Conservation (phyloP, 2,888 invertebrate genomes). For the Cantharis rustica region DNA sequence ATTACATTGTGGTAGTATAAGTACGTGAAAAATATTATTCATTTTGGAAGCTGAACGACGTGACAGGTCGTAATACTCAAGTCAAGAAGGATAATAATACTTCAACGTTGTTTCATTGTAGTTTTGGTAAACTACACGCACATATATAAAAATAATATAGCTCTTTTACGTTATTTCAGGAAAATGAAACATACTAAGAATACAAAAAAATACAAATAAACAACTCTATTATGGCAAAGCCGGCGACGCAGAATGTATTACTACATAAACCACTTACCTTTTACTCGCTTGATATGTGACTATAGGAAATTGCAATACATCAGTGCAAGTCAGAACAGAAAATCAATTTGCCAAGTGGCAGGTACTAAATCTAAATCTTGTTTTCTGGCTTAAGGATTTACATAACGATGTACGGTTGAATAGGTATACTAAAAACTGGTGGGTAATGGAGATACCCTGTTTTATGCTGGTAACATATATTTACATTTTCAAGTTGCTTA, state of each 20-base stretch:
- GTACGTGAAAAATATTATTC: slow-evolving; percentile 21
- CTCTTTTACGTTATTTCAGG: slow-evolving; percentile 8
- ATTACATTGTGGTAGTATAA: slow-evolving; percentile 9
- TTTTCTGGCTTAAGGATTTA: slow-evolving; percentile 23
- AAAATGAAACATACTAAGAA: slow-evolving; percentile 13
- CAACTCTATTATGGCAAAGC: slow-evolving; percentile 23
- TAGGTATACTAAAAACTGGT: slow-evolving; percentile 21
- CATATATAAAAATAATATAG: slow-evolving; percentile 19
- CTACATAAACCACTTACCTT: slow-evolving; percentile 27
- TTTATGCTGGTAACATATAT: slow-evolving; percentile 22
- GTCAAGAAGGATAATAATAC: slow-evolving; percentile 15
- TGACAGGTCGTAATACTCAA: slow-evolving; percentile 17
- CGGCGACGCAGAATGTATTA: slow-evolving; percentile 20
- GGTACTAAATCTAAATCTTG: slow-evolving; percentile 31
- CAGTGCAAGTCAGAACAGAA: slow-evolving; percentile 23
- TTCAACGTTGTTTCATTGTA: slow-evolving; percentile 7
- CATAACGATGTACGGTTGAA: slow-evolving; percentile 23
- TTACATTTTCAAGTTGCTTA: slow-evolving; percentile 10
- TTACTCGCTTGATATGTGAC: slow-evolving; percentile 27
- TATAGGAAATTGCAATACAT: slow-evolving; percentile 26
- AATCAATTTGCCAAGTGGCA: slow-evolving; percentile 30
- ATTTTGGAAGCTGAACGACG: slow-evolving; percentile 18
- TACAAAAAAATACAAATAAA: slow-evolving; percentile 25
- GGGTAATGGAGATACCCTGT: slow-evolving; percentile 24
- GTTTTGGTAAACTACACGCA: background rate